Base-by-base conservation (phyloP, 2,797 vertebrate species). In the Cyclopterus lumpus region DNA sequence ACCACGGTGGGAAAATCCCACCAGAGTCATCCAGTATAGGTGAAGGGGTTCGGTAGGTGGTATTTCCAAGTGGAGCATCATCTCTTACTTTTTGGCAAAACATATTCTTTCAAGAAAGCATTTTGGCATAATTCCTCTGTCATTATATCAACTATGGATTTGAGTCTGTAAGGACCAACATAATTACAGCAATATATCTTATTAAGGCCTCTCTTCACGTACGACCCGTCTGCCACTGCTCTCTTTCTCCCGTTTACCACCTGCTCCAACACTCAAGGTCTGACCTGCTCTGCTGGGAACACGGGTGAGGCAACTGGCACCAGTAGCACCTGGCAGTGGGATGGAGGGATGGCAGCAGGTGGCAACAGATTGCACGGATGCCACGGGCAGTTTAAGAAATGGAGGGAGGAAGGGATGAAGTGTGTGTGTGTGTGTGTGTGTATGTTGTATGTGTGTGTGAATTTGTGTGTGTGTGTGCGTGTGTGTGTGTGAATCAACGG, bases 361-460 rank as follows among this genome's bases (percentile, higher is more conserved):
- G 80, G 86, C 66, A 67, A 77, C 91, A 93, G 88, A 89, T 83
- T 83, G 84, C 71, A 70, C 77, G 82, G 85, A 79, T 78, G 70
- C 69, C 53, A 57, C 75, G 18, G 28, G 8, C 44, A 40, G 11
- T 62, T 51, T 32, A 36, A 44, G 42, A 30, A 64, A 71, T 16
- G 14, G 22, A 72, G 54, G 24, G 4, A 26, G 30, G n/a, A 34
- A 38, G 5, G 22, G 46, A 30, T 24, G 20, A 67, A 3, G 36
- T 38, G 38, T 12, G 36, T 11, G 36, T 28, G 26, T 28, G 3
- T 28, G 26, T 26, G 26, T 3, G 26, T 28, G 26, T 28, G 3
- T 28, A 28, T 3, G 26, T 28, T 28, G n/a, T 28, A 26, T 28
- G 26, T 28, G 26, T 38, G 11, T 38, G 36, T 36, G 34, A 34